Evolutionary conservation across 2,888 invertebrate species (phyloP).

Genomic region (Julus scandinavius): DNA sequence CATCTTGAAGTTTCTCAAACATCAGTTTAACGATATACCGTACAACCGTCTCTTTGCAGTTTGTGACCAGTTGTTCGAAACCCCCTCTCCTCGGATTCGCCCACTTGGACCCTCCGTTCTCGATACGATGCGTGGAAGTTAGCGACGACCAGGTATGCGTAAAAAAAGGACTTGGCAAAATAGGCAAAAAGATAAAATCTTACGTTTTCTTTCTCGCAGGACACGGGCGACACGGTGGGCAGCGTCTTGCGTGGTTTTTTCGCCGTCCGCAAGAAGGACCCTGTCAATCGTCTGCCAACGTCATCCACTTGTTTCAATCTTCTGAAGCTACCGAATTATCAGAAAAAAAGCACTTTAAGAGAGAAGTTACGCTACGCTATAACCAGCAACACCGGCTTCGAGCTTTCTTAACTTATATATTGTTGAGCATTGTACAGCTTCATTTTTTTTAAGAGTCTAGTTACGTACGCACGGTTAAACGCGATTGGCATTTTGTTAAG

Average conservation of each 20-base stretch:
- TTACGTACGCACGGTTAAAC: too few species aligned
- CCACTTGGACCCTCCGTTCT: constrained; percentile 96
- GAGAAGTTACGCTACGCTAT: constrained; percentile 98
- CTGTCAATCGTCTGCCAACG: constrained; percentile 94
- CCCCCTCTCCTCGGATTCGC: constrained; percentile 96
- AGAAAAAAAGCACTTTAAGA: constrained; percentile 90
- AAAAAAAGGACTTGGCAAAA: background rate
- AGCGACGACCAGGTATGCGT: constrained; percentile 81
- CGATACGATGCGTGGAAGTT: constrained; percentile 98
- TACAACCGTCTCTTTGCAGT: constrained; percentile 66
- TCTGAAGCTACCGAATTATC: constrained; percentile 97
- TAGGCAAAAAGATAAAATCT: constrained; percentile 68
- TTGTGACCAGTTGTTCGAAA: constrained; percentile 95
- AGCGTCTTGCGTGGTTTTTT: constrained; percentile 98
- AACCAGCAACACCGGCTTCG: constrained; percentile 97
- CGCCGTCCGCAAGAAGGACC: constrained; percentile 94
- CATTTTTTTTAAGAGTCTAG: background rate
- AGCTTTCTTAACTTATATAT: constrained; percentile 79
- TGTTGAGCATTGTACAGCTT: background rate
- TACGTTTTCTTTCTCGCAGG: constrained; percentile 62
- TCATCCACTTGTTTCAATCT: constrained; percentile 99
- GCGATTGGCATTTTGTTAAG: background rate
- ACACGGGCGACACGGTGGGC: constrained; percentile 70
- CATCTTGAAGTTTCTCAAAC: too few species aligned
- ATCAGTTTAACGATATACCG: too few species aligned